phyloP scores from a whole-genome alignment of 2,113 vertebrate genomes.

The Tragulus kanchil region DNA sequence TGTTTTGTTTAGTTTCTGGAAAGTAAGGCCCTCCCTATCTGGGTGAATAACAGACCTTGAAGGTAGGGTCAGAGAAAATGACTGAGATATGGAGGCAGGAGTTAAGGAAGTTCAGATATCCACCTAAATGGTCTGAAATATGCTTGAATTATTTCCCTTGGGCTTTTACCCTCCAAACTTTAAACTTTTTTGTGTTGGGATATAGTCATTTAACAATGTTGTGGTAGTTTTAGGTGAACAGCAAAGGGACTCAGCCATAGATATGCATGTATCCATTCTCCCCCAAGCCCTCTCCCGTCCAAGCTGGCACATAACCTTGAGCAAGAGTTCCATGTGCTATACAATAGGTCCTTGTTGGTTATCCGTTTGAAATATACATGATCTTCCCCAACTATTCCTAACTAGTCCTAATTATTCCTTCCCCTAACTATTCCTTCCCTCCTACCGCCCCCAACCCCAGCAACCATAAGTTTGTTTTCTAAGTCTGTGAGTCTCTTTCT shows the following conservation, averaged over 20 bases:
- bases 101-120: background rate
- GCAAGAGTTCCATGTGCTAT: background rate
- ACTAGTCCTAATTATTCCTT: background rate
- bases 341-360: background rate
- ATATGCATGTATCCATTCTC: background rate
- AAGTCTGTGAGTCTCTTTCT: background rate
- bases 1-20: background rate
- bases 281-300: background rate
- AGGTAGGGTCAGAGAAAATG: background rate
- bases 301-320: background rate
- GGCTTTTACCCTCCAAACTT: background rate
- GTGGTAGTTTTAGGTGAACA: background rate
- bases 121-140: background rate
- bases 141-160: background rate
- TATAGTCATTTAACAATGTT: background rate
- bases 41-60: background rate
- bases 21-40: background rate
- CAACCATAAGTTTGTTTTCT: background rate
- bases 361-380: background rate
- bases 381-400: background rate
- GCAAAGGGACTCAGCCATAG: background rate
- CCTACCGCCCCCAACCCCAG: background rate
- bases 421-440: background rate
- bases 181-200: background rate
- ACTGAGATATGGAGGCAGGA: fast-evolving